phyloP scores from a whole-genome alignment of 2,113 vertebrate species.

The Bufo bufo region DNA sequence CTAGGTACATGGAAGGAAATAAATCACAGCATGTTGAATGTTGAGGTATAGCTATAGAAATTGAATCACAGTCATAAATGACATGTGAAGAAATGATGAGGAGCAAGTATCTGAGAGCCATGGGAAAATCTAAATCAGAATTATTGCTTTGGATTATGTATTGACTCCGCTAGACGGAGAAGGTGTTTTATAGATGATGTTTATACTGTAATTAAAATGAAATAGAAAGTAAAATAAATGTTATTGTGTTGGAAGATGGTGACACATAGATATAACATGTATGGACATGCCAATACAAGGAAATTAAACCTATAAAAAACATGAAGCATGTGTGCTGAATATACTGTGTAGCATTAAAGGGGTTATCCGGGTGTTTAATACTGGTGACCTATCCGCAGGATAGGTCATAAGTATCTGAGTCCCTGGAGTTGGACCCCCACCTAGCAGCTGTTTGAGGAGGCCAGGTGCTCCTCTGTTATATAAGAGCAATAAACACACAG shows the following conservation, averaged over 20 bases:
- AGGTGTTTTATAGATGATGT: not conserved
- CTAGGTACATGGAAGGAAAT: not conserved
- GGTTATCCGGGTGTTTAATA: too few relatives aligned
- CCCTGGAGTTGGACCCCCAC: too few relatives aligned
- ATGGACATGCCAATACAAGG: not conserved
- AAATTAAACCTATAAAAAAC: not conserved
- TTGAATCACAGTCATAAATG: not conserved
- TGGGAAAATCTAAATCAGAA: constrained; percentile 4
- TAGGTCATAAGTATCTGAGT: too few relatives aligned
- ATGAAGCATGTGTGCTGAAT: not conserved
- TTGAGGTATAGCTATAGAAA: constrained; percentile 20
- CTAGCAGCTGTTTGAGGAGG: too few relatives aligned
- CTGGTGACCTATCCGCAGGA: too few relatives aligned
- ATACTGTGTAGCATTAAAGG: not conserved
- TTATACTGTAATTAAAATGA: not conserved
- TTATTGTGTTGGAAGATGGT: not conserved
- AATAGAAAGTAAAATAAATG: not conserved
- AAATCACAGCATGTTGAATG: constrained; percentile 12
- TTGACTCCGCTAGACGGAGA: not conserved
- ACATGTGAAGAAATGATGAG: constrained; percentile 10
- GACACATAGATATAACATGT: not conserved
- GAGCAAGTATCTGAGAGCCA: not conserved
- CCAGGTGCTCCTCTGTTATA: too few relatives aligned
- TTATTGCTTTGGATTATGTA: not conserved
- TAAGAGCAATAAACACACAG: too few relatives aligned